Evolutionary conservation across 2,888 invertebrate species (phyloP).

Genomic region (Eustalomyia histrio): DNA sequence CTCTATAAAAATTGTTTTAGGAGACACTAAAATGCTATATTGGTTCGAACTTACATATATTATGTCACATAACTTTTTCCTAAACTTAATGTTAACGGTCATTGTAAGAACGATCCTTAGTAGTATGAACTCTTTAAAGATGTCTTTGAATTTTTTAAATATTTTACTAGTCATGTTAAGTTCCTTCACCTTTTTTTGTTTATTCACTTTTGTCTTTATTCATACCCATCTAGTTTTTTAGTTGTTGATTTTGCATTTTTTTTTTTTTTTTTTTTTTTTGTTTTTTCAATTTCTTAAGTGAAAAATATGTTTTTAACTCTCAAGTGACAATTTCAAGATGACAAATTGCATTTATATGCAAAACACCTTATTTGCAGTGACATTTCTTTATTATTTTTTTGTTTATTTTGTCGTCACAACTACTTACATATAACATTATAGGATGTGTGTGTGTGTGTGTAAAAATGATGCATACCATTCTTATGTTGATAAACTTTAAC

Average conservation of each 20-base stretch:
- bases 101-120: neutral
- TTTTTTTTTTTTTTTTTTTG: constrained; percentile 11
- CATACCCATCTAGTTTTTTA: constrained; percentile 15
- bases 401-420: constrained; percentile 8
- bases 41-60: too few relatives aligned
- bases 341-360: constrained; percentile 68
- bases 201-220: constrained; percentile 8
- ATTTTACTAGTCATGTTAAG: neutral
- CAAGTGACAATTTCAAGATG: constrained; percentile 67
- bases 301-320: constrained; percentile 58
- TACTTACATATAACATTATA: neutral
- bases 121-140: neutral
- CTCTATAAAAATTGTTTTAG: too few relatives aligned
- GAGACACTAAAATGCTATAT: too few relatives aligned
- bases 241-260: constrained; percentile 13
- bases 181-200: constrained; percentile 12
- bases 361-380: constrained; percentile 61
- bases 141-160: neutral
- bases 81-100: neutral
- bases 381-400: constrained; percentile 41
- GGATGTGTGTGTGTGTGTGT: constrained; percentile 6
- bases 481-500: constrained; percentile 32
- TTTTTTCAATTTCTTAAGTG: constrained; percentile 60
- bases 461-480: constrained; percentile 6
- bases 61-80: too few relatives aligned